A percentile compares a stretch with the other conserved stretches of the same genome.
phyloP scores from a whole-genome alignment of 64 coral and sea anemone species.

The Orbicella faveolata region DNA sequence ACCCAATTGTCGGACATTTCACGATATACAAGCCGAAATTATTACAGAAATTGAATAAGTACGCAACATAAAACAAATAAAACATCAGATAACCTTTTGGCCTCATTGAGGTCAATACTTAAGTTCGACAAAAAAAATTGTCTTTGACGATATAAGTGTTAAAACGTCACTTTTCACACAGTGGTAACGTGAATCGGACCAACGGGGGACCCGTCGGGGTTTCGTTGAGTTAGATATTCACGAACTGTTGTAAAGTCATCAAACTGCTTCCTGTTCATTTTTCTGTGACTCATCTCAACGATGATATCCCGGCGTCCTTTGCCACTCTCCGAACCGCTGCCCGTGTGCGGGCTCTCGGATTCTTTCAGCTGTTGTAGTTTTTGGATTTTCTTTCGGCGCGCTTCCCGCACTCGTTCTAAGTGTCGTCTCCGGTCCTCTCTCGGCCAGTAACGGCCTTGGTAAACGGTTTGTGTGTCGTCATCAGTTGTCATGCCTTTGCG shows the following conservation, averaged over 20 bases:
- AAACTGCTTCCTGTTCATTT: conserved; percentile 86
- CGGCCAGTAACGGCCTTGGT: conserved; percentile 95
- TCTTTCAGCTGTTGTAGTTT: conserved; percentile 66
- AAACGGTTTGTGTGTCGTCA: conserved; percentile 92
- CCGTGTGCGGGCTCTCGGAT: conserved; percentile 88
- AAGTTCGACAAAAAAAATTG: neutral
- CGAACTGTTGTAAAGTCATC: conserved; percentile 99
- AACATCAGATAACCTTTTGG: neutral
- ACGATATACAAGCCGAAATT: too few species aligned
- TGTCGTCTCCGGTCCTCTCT: conserved; percentile 85
- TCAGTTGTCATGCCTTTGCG: conserved; percentile 94
- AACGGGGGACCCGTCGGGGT: conserved; percentile 63
- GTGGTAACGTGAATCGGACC: conserved; percentile 96
- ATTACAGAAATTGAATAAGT: too few species aligned
- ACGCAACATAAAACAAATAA: too few species aligned
- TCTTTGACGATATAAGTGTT: neutral
- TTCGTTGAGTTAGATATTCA: conserved; percentile 91
- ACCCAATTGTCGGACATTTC: too few species aligned
- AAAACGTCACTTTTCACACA: conserved; percentile 38
- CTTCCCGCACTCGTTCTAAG: conserved; percentile 86
- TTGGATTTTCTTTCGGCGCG: conserved; percentile 77
- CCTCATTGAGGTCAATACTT: neutral
- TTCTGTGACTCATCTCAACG: conserved; percentile 92
- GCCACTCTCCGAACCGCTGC: conserved; percentile 91
- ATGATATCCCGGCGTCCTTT: conserved; percentile 77